phyloP scores from a whole-genome alignment of 2,113 vertebrate species.

The Tichodroma muraria region DNA sequence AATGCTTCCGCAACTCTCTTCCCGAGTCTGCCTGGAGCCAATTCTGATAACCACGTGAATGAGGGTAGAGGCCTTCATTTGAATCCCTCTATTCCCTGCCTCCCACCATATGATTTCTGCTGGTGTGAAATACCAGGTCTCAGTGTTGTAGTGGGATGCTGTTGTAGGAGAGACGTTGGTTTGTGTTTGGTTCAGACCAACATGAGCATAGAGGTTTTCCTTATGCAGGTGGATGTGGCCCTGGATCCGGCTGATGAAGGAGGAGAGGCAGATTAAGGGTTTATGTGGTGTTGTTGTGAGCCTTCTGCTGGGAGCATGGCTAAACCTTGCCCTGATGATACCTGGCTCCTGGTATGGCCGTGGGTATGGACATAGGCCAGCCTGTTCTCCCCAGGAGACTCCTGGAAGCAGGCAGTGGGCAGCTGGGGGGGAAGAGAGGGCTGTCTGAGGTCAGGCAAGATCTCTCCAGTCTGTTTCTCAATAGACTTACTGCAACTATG shows the following conservation, averaged over 20 bases:
- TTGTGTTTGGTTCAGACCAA: neutral
- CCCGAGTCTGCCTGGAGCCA: neutral
- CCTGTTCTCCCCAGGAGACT: neutral
- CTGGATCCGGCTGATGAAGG: neutral
- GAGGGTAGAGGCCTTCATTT: neutral
- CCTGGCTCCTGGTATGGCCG: neutral
- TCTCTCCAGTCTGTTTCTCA: neutral
- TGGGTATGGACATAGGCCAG: neutral
- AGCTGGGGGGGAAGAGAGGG: neutral
- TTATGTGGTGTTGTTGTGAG: neutral
- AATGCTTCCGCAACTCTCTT: neutral
- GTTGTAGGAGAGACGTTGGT: neutral
- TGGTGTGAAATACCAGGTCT: neutral
- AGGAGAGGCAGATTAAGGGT: neutral
- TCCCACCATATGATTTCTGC: neutral
- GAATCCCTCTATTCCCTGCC: neutral
- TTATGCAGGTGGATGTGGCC: neutral
- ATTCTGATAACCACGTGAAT: fast-evolving
- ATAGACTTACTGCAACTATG: neutral
- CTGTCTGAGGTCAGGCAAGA: neutral
- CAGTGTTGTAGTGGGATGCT: neutral
- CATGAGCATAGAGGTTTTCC: neutral
- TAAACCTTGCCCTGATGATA: fast-evolving
- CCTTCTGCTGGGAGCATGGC: neutral
- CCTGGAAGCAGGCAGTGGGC: neutral